Percentiles rank a stretch among this genome's conserved stretches.
Conservation (phyloP, 2,797 vertebrate genomes). For the Sphaeramia orbicularis region DNA sequence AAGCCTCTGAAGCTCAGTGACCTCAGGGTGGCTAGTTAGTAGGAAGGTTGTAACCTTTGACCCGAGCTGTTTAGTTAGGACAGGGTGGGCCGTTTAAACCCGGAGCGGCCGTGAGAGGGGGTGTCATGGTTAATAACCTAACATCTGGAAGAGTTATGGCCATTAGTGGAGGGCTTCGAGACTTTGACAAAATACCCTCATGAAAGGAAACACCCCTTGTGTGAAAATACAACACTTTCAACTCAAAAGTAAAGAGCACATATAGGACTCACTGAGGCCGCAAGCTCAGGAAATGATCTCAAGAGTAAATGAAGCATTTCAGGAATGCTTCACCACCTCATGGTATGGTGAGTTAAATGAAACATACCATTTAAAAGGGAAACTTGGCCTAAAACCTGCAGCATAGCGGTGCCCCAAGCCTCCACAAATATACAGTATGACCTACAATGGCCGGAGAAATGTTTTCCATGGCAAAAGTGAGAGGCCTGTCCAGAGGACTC, state of each 20-base stretch:
- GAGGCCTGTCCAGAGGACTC: constrained; percentile 21
- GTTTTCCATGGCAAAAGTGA: constrained; percentile 45
- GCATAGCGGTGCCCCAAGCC: constrained; percentile 14
- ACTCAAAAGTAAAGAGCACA: constrained; percentile 59
- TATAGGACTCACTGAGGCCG: constrained; percentile 39
- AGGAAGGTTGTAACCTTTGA: constrained; percentile 73
- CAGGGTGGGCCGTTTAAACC: constrained; percentile 79
- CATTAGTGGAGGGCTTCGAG: constrained; percentile 72
- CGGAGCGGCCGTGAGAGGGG: constrained; percentile 48
- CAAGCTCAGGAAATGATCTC: constrained; percentile 73
- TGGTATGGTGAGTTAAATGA: constrained; percentile 68
- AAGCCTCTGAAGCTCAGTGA: constrained; percentile 68
- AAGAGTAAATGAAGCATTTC: constrained; percentile 76
- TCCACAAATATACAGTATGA: constrained; percentile 22
- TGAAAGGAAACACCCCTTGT: constrained; percentile 75
- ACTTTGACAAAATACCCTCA: constrained; percentile 73
- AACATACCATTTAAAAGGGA: constrained; percentile 64
- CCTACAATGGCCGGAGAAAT: constrained; percentile 21
- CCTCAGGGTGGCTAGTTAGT: constrained; percentile 77
- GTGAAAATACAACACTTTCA: constrained; percentile 75
- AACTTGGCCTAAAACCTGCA: constrained; percentile 41
- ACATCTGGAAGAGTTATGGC: constrained; percentile 85
- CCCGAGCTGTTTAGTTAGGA: constrained; percentile 76
- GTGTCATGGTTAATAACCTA: constrained; percentile 80
- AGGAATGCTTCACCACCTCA: constrained; percentile 72